Evolutionary conservation across 2,797 vertebrate genomes (phyloP).

Genomic region (Phoeniculus purpureus): DNA sequence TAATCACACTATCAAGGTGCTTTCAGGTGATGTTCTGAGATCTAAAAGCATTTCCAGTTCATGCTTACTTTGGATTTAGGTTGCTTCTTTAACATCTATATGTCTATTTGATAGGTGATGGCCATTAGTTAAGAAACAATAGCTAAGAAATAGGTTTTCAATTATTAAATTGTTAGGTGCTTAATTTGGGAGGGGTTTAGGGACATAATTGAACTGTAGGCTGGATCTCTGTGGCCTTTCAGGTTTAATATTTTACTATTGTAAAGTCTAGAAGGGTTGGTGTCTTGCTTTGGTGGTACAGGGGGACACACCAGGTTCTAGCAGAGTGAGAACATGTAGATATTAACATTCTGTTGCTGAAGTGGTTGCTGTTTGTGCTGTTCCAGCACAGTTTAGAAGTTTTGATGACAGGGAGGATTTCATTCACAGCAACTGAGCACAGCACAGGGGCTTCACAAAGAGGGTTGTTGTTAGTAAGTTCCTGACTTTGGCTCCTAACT

Average conservation of each 20-base stretch:
- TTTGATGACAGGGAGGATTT: not conserved
- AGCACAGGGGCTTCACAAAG: not conserved
- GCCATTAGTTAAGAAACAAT: not conserved
- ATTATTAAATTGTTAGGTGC: not conserved
- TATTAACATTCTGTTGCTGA: not conserved
- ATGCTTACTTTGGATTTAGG: accelerated
- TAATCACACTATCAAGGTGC: not conserved
- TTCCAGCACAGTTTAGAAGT: not conserved
- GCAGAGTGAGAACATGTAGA: not conserved
- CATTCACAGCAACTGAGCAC: not conserved
- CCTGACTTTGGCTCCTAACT: not conserved
- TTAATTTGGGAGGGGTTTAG: not conserved
- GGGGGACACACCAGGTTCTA: accelerated
- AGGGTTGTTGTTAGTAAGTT: not conserved
- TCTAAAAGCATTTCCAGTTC: not conserved
- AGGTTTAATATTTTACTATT: not conserved
- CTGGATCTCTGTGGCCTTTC: not conserved
- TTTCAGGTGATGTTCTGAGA: not conserved
- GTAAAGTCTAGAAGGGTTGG: not conserved
- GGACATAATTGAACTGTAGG: not conserved
- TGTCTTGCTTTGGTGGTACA: not conserved
- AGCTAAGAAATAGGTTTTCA: not conserved
- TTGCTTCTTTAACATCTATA: accelerated
- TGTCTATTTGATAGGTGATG: not conserved
- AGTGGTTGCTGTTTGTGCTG: accelerated